Percentiles rank a stretch among this genome's conserved stretches.
phyloP scores from a whole-genome alignment of 2,888 invertebrate genomes.

The Temnothorax rugatulus region DNA sequence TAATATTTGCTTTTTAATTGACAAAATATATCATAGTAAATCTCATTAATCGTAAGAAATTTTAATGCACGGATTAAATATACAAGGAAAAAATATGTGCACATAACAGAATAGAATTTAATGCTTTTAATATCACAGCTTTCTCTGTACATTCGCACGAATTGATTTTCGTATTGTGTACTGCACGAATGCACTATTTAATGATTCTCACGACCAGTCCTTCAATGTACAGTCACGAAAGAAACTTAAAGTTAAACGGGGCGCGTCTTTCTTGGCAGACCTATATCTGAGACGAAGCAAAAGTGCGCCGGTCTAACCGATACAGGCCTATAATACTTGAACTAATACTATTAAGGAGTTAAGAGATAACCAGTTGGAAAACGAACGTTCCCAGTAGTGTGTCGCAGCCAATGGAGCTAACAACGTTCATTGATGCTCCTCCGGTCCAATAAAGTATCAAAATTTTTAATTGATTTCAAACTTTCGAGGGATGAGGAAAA shows the following conservation, averaged over 20 bases:
- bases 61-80: not conserved
- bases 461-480: constrained; percentile 46
- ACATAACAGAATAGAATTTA: not conserved
- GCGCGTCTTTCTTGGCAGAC: constrained; percentile 72
- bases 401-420: constrained; percentile 63
- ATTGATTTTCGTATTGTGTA: not conserved
- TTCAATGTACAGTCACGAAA: constrained; percentile 35
- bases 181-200: constrained; percentile 33
- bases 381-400: constrained; percentile 74
- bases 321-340: constrained; percentile 67
- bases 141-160: constrained; percentile 18
- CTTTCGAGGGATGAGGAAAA: constrained; percentile 19
- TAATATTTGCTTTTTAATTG: not conserved
- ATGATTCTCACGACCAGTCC: constrained; percentile 54
- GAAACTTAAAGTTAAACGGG: constrained; percentile 47
- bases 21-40: not conserved
- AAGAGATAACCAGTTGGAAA: constrained; percentile 83
- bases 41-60: not conserved
- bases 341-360: constrained; percentile 82
- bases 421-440: constrained; percentile 61
- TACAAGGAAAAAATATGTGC: not conserved
- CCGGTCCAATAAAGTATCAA: constrained; percentile 53
- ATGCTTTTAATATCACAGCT: constrained; percentile 8
- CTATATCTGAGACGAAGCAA: constrained; percentile 75
- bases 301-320: constrained; percentile 81